Evolutionary conservation across 2,888 invertebrate species (phyloP).

Genomic region (Cephus pulcher): DNA sequence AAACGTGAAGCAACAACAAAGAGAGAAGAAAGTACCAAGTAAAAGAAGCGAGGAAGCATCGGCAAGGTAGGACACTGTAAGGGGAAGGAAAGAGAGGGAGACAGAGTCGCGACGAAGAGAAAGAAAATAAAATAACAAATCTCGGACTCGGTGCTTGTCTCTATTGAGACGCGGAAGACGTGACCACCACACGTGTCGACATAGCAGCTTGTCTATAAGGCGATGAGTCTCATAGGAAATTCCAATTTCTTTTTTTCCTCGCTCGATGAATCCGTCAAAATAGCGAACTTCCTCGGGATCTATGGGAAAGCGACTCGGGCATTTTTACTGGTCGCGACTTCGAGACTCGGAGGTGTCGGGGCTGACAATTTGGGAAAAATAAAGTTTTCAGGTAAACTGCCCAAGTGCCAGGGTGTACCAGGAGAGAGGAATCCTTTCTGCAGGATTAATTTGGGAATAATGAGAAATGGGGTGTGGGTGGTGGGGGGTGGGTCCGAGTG

Average conservation of each 20-base stretch:
- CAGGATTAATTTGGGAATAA: neutral
- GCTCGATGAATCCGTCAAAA: no score
- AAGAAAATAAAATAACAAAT: neutral
- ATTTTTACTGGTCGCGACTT: neutral
- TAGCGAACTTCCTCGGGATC: no score
- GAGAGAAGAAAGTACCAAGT: neutral
- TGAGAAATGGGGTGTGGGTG: neutral
- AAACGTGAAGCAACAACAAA: neutral
- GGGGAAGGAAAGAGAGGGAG: neutral
- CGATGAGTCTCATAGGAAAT: neutral
- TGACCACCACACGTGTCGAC: neutral
- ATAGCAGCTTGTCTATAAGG: neutral
- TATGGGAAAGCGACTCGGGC: no score
- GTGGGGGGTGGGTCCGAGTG: constrained; percentile 12
- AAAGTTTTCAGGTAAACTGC: neutral
- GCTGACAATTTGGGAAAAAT: neutral
- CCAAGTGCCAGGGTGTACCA: neutral
- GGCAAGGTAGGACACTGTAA: neutral
- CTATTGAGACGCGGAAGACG: no score
- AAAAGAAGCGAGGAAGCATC: neutral
- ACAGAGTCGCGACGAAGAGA: neutral
- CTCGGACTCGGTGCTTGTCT: neutral
- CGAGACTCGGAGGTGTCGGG: neutral
- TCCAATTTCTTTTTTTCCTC: no score
- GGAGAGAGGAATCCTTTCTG: neutral